Conservation (phyloP, 2,113 vertebrate species). For the Machaerirhynchus nigripectus region DNA sequence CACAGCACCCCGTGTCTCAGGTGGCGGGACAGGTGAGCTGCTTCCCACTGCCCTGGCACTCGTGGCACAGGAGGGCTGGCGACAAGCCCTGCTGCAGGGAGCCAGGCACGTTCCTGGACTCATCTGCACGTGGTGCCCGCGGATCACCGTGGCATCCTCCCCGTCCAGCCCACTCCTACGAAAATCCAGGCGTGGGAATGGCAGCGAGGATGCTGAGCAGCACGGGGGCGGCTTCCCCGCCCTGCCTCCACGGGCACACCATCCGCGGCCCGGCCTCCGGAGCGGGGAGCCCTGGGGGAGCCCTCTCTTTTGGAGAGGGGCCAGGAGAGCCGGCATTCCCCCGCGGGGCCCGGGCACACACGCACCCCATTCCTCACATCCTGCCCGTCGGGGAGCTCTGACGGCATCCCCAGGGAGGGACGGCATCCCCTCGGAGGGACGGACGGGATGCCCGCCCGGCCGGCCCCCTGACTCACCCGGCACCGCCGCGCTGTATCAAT, state of each 20-base stretch:
- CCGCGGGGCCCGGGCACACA: not conserved
- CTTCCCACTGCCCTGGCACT: not conserved
- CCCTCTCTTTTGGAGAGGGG: not conserved
- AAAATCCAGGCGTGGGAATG: not conserved
- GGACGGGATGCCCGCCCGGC: not conserved
- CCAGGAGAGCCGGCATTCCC: not conserved
- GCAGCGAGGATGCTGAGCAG: not conserved
- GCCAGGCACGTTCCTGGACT: not conserved
- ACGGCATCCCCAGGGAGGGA: conserved; percentile 22
- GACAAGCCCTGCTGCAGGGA: not conserved
- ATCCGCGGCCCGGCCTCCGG: fast-evolving
- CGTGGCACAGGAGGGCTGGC: not conserved
- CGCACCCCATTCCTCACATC: conserved; percentile 42
- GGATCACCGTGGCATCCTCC: not conserved
- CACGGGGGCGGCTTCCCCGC: fast-evolving
- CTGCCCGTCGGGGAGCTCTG: not conserved
- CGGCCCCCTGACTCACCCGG: not conserved
- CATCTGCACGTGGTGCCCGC: not conserved
- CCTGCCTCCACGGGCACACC: fast-evolving
- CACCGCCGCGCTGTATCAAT: not conserved
- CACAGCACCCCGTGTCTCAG: fast-evolving
- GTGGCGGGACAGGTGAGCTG: fast-evolving
- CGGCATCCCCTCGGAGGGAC: conserved; percentile 16
- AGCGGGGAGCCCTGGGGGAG: not conserved
- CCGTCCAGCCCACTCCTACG: not conserved